Percentiles rank a stretch among this genome's conserved stretches.
Evolutionary conservation across 2,797 vertebrate genomes (phyloP).

Genomic region (Mionectes olivaceus): DNA sequence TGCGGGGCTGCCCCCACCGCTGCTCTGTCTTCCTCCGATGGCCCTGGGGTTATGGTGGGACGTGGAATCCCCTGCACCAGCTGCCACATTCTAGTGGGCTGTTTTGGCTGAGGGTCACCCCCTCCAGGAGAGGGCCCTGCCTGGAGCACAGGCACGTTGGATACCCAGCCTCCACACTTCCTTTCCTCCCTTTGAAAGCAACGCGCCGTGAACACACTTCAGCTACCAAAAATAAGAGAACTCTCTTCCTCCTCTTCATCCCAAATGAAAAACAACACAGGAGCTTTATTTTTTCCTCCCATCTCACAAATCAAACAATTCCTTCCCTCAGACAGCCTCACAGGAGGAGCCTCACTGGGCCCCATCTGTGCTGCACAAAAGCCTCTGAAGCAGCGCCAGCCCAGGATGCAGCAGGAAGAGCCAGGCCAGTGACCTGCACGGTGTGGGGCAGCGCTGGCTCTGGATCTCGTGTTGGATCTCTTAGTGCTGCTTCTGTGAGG

Average conservation of each 20-base stretch:
- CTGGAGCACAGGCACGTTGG: fast-evolving
- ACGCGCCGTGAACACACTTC: fast-evolving
- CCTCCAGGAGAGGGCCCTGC: neutral
- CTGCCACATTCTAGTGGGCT: neutral
- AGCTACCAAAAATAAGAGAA: neutral
- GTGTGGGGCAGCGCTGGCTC: neutral
- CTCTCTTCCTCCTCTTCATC: slow-evolving; percentile 7
- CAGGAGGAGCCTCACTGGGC: neutral
- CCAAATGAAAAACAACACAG: neutral
- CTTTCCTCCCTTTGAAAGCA: slow-evolving; percentile 1
- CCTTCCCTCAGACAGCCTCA: neutral
- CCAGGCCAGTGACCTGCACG: fast-evolving
- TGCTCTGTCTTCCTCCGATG: fast-evolving
- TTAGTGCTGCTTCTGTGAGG: fast-evolving
- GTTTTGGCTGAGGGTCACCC: neutral
- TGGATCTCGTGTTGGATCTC: fast-evolving
- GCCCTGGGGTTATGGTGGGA: fast-evolving
- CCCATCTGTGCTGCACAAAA: neutral
- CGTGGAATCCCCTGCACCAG: fast-evolving
- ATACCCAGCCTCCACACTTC: neutral
- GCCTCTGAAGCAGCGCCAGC: slow-evolving; percentile 50
- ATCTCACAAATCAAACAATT: slow-evolving; percentile 46
- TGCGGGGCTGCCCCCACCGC: fast-evolving
- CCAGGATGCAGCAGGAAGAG: neutral
- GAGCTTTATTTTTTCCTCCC: slow-evolving; percentile 57